Evolutionary conservation across 2,888 invertebrate species (phyloP), one percentile per base, ranked within the genome.

Genomic region (Mayetiola destructor): DNA sequence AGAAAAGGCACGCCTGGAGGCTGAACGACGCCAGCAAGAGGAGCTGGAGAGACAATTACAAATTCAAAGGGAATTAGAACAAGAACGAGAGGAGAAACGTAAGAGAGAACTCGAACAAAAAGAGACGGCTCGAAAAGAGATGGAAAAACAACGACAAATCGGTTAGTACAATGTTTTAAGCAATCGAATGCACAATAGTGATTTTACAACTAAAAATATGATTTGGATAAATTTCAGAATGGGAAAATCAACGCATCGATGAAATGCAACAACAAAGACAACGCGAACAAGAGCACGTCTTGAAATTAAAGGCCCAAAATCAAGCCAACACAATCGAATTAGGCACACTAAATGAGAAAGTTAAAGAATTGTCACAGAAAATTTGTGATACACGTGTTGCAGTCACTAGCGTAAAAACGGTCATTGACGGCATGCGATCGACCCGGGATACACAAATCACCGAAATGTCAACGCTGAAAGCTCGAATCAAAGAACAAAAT

Each of bases 401-500:
- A 2, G 93, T 96, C 0, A 88, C 92, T 0, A 84, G 87, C 36
- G 87, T 92, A 2, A 96, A 96, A 71, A 81, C 88, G 1, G 88
- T 90, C n/a, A 99, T 99, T 59, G 97, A 99, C 69, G 88, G 88
- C 0, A 96, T 96, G 96, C 77, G 87, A 56, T 79, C 85, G 0
- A 90, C 90, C n/a, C 79, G 97, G 3, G 97, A 99, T 69, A 76
- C 85, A 0, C 91, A 91, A 63, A 83, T 96, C 78, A 77, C 83
- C 3, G 91, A 91, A 63, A 87, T 89, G 85, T 80, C 85, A 8
- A 82, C 84, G 58, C 74, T 89, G 1, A 93, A 90, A 68, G 81
- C 83, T 10, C 80, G 81, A 64, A 78, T 91, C 1, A 88, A 90
- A 64, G 90, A 92, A 62, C 82, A 91, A 60, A 92, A 91, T 69